phyloP scores from a whole-genome alignment of 2,797 vertebrate genomes.

The Propithecus perrieri region DNA sequence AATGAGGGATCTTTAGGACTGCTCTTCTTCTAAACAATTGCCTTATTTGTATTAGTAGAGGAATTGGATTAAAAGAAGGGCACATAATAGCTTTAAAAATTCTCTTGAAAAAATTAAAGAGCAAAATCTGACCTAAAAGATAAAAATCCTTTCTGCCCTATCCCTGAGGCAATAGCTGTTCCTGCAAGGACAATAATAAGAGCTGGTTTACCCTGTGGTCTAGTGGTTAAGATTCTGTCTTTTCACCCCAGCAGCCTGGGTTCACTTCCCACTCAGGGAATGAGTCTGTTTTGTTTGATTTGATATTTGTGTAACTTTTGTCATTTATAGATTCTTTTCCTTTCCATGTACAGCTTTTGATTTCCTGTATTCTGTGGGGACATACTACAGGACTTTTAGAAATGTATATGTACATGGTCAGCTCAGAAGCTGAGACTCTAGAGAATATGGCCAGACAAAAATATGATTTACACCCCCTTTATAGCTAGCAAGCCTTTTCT shows the following conservation, averaged over 20 bases:
- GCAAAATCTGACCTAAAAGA: neutral
- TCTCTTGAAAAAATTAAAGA: neutral
- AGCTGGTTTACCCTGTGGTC: neutral
- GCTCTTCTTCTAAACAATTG: neutral
- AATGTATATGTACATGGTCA: neutral
- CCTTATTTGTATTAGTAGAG: neutral
- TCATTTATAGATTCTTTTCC: neutral
- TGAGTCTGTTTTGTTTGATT: neutral
- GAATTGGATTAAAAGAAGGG: neutral
- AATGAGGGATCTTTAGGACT: neutral
- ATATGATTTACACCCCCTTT: neutral
- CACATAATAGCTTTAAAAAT: neutral
- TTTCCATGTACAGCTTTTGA: neutral
- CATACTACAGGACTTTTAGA: neutral
- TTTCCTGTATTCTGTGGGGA: neutral
- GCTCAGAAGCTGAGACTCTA: neutral
- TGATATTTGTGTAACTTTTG: neutral
- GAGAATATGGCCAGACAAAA: neutral
- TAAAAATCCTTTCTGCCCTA: neutral
- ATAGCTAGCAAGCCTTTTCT: neutral
- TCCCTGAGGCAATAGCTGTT: neutral
- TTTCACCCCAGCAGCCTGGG: neutral
- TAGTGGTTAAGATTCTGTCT: neutral
- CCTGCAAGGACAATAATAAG: neutral
- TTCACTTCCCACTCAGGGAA: neutral